Evolutionary conservation across 2,888 invertebrate genomes (phyloP), one percentile per base, ranked within the genome.

Genomic region (Synanthedon formicaeformis): DNA sequence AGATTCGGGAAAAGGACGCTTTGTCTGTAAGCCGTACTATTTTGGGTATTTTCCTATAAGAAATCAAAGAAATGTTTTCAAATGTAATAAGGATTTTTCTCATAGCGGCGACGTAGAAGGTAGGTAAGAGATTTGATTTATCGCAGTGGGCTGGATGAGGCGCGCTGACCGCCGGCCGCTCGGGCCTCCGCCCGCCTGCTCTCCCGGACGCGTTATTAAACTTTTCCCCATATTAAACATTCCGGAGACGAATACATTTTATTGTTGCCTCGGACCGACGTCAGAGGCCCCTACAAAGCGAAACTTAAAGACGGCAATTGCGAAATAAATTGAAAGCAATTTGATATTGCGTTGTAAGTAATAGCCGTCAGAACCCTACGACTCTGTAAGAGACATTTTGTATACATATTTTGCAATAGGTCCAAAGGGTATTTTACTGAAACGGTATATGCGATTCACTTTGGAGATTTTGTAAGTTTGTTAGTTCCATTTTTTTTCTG

Each of bases 181-280:
- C 62, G 59, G 60, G 64, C 67, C 65, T 65, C 66, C 65, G 67
- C 63, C 73, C 66, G 64, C 53, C 52, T 50, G 67, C 69, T 69
- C 71, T 76, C 74, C 78, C 83, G 83, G 86, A 81, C 86, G 86
- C 87, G 86, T 86, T 87, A 87, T 87, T 87, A 87, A 86, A 88
- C 87, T 88, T 88, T 88, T 88, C 88, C 88, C 88, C 88, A 88
- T 88, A 88, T 88, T 88, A 88, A 88, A 88, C 88, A 88, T 88
- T 88, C 88, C 88, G 83, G 83, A 85, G 84, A 87, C 88, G 88
- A 88, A 88, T 88, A 88, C 87, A 88, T 87, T 86, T 88, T 86
- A 88, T 87, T 87, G 87, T 86, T 84, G 87, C 83, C 82, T 83
- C 81, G 84, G 84, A 84, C 86, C 85, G 85, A 76, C 86, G 85